These are phyloP conservation scores for Anagrus nilaparvatae DNA, from an alignment of 1,140 invertebrate species.

Conservation along the genomic window DNA sequence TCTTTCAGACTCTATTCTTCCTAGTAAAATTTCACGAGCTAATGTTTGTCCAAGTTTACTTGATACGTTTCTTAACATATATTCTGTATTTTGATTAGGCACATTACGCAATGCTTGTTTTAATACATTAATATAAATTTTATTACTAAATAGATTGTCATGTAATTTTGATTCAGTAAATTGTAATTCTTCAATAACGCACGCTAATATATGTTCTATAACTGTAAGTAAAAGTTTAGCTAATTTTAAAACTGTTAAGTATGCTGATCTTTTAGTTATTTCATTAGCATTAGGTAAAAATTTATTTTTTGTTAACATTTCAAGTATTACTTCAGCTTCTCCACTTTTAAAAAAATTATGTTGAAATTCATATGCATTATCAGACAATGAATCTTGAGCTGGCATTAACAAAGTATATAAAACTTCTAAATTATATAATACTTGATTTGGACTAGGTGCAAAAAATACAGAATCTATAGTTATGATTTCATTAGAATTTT, in stretches of 20 bases:
- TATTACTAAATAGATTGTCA: slow-evolving; percentile 34
- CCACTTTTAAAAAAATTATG: slow-evolving; percentile 80
- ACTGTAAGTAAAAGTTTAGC: slow-evolving; percentile 82
- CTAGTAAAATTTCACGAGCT: slow-evolving; percentile 46
- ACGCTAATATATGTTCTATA: slow-evolving; percentile 64
- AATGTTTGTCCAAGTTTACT: slow-evolving; percentile 64
- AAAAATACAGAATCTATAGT: slow-evolving; percentile 54
- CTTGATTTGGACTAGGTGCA: slow-evolving; percentile 62
- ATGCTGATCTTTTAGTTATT: slow-evolving; percentile 72
- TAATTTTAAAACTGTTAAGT: slow-evolving; percentile 78
- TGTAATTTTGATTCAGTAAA: slow-evolving; percentile 27
- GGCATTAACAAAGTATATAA: slow-evolving; percentile 89
- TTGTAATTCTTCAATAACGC: slow-evolving; percentile 47
- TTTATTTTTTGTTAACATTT: slow-evolving; percentile 80
- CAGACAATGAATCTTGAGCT: slow-evolving; percentile 68
- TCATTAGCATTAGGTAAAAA: slow-evolving; percentile 75
- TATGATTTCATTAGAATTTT: no score
- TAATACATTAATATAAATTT: slow-evolving; percentile 46
- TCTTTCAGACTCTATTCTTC: slow-evolving; percentile 39
- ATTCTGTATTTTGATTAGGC: slow-evolving; percentile 59
- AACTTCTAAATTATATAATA: slow-evolving; percentile 69
- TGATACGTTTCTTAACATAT: slow-evolving; percentile 61
- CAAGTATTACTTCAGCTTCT: slow-evolving; percentile 68
- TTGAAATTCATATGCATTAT: slow-evolving; percentile 79
- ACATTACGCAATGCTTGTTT: slow-evolving; percentile 61